These are phyloP conservation scores for Lypha dubia DNA, from an alignment of 2,888 invertebrate species.

Conservation along the genomic window DNA sequence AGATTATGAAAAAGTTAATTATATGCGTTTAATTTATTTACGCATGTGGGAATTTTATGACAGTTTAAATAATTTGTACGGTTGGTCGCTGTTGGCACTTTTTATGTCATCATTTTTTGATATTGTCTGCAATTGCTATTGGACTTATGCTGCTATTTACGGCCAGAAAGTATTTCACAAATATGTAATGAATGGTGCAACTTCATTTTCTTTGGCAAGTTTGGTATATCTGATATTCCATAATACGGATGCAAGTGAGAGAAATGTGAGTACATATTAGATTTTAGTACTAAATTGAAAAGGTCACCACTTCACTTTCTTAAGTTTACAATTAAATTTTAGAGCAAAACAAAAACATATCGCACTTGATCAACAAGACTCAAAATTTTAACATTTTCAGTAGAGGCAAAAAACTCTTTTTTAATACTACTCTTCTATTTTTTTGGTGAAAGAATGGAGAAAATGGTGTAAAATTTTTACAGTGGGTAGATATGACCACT, in stretches of 20 bases:
- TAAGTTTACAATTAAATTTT: no score
- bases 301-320: no score
- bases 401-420: no score
- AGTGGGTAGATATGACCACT: no score
- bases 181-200: slow-evolving; percentile 74
- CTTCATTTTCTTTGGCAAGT: slow-evolving; percentile 73
- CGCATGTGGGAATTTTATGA: slow-evolving; percentile 66
- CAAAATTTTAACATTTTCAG: no score
- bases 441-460: no score
- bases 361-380: no score
- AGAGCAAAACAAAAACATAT: not conserved
- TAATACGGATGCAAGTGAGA: slow-evolving; percentile 76
- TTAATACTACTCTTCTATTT: no score
- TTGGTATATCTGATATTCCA: slow-evolving; percentile 76
- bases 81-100: slow-evolving; percentile 70
- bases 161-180: slow-evolving; percentile 45
- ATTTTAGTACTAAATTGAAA: not conserved
- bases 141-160: slow-evolving; percentile 57
- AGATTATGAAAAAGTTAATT: slow-evolving; percentile 73
- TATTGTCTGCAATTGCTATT: slow-evolving; percentile 73
- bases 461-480: no score
- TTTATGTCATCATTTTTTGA: slow-evolving; percentile 71
- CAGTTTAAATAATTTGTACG: slow-evolving; percentile 65
- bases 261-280: slow-evolving; percentile 77
- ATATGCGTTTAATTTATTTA: slow-evolving; percentile 70